Evolutionary conservation across 1,140 invertebrate species (phyloP), one percentile per base, ranked within the genome.

Genomic region (Coelopa frigida): DNA sequence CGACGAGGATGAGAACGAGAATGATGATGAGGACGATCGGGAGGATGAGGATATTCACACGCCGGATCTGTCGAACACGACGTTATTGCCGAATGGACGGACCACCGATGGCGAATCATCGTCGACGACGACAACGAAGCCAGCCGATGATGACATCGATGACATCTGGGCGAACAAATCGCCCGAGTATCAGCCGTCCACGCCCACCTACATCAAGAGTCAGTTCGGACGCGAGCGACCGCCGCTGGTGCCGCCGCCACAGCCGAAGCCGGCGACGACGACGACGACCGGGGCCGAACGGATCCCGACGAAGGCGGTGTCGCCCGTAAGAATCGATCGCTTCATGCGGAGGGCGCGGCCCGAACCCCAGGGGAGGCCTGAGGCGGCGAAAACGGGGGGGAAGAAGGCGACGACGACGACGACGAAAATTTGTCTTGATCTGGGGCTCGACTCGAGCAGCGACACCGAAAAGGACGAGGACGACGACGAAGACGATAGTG

Each of bases 161-260:
- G 57, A 66, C 44, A 59, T 63, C 37, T 66, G 62, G 59, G 60
- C 60, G 17, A 56, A 53, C 45, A 59, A 61, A 39, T 59, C 54
- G 29, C 55, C 51, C 7, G 59, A 62, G 37, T 62, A 59, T 36
- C 55, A 57, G 31, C 50, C 62, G 2, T 50, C 56, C 22, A 61
- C 62, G 7, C 62, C 62, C 2, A 54, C 56, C 37, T 59, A 55
- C 39, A 42, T 42, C 8, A 42, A 42, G 15, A 42, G 40, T 42
- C 40, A 42, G 24, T 42, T 42, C n/a, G 40, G 40, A 17, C 27
- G 32, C 27, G 24, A 42, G 3, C 32, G 32, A 29, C 40, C 14
- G 15, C 15, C 24, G 32, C 32, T 27, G 32, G 40, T 29, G 22
- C 32, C 18, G 32, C 24, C 40, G 32, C 24, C 24, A 29, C 27